Percentiles rank a stretch among this genome's conserved stretches.
phyloP scores from a whole-genome alignment of 2,113 vertebrate genomes.

The Pachypanchax playfairii region DNA sequence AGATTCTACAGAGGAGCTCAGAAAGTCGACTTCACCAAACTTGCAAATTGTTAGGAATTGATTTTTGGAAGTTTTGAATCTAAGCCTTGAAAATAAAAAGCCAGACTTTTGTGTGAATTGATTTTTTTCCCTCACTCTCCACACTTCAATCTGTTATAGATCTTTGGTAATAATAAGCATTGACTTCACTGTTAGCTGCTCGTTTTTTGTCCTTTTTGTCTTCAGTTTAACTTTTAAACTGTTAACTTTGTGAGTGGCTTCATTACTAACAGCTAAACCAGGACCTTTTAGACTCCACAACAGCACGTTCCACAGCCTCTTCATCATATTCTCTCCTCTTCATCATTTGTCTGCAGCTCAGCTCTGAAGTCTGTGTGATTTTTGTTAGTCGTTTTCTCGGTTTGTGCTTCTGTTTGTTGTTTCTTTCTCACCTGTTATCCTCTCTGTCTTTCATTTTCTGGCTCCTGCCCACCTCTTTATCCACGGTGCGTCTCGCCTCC shows the following conservation, averaged over 20 bases:
- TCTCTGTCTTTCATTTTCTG: conserved; percentile 29
- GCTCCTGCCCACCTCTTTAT: conserved; percentile 39
- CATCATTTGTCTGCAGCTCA: conserved; percentile 41
- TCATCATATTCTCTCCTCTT: conserved; percentile 13
- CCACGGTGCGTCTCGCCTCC: conserved; percentile 19
- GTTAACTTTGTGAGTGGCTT: background rate
- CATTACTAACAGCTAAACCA: too few species aligned
- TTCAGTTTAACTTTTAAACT: background rate
- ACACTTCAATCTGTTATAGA: background rate
- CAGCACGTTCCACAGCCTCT: conserved; percentile 19
- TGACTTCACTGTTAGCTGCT: background rate
- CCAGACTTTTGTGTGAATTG: background rate
- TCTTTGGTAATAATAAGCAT: conserved; percentile 11
- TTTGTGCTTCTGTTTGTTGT: conserved; percentile 12
- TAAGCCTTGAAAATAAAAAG: background rate
- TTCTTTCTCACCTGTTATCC: conserved; percentile 28
- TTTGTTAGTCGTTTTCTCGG: conserved; percentile 18
- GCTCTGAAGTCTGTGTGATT: conserved; percentile 28
- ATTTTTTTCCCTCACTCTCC: background rate
- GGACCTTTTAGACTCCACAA: too few species aligned
- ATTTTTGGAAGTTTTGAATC: background rate
- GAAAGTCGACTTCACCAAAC: background rate
- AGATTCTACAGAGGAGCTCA: background rate
- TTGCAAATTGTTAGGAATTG: background rate
- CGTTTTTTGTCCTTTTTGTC: background rate